Percentiles rank a stretch among this genome's conserved stretches.
These are phyloP conservation scores for Eumeta japonica DNA, from an alignment of 1,140 invertebrate species.

Conservation along the genomic window DNA sequence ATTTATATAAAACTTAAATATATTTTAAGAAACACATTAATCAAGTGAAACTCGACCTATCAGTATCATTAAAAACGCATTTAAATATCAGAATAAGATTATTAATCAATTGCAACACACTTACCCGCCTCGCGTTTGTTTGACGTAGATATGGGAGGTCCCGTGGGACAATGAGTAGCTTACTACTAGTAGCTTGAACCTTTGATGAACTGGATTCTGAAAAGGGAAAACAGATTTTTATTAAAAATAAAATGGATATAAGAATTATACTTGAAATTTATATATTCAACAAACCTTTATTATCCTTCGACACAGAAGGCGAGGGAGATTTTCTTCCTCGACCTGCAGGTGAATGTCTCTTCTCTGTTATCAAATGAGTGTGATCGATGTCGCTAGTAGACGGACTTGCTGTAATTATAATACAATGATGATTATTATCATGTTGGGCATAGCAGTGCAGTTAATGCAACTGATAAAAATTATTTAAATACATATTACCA, in stretches of 20 bases:
- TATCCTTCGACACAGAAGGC: slow-evolving; percentile 35
- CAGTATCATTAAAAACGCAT: neutral
- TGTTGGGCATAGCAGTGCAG: slow-evolving; percentile 32
- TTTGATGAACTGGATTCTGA: slow-evolving; percentile 48
- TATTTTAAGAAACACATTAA: slow-evolving; percentile 1
- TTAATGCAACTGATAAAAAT: slow-evolving; percentile 36
- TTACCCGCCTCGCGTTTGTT: slow-evolving; percentile 52
- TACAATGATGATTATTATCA: slow-evolving; percentile 23
- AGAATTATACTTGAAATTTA: neutral
- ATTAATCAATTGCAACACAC: slow-evolving; percentile 4
- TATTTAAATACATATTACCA: too few species aligned
- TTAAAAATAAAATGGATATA: slow-evolving; percentile 4
- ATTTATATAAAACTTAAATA: neutral
- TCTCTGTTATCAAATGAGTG: slow-evolving; percentile 20
- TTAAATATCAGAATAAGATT: neutral
- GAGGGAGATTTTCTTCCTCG: slow-evolving; percentile 24
- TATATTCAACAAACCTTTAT: slow-evolving; percentile 26
- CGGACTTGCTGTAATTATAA: slow-evolving; percentile 30
- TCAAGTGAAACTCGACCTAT: too few species aligned
- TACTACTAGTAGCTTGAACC: slow-evolving; percentile 33
- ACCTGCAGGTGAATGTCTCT: slow-evolving; percentile 22
- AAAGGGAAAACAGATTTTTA: slow-evolving; percentile 13
- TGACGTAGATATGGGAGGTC: slow-evolving; percentile 51
- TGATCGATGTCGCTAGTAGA: slow-evolving; percentile 25
- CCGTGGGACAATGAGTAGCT: slow-evolving; percentile 45